These are phyloP conservation scores for Zenarchopterus dispar DNA, from an alignment of 2,797 vertebrate species.

Conservation along the genomic window DNA sequence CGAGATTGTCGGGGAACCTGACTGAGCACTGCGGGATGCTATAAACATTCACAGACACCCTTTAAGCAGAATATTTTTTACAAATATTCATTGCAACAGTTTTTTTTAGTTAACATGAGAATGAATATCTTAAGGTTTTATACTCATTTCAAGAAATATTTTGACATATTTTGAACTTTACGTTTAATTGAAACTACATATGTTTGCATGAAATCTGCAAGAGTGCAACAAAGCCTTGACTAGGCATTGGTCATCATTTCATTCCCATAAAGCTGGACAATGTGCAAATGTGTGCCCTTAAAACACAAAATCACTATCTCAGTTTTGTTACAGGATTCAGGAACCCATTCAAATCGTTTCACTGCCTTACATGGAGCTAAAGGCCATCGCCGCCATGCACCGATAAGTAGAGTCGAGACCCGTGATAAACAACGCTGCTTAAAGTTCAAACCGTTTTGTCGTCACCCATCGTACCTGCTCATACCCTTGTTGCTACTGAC, in stretches of 20 bases:
- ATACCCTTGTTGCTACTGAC: constrained; percentile 16
- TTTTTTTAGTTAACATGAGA: constrained; percentile 45
- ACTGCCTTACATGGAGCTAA: constrained; percentile 70
- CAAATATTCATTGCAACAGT: constrained; percentile 1
- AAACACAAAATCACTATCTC: too few species aligned
- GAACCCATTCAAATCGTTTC: constrained; percentile 31
- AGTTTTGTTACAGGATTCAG: neutral
- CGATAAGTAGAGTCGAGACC: neutral
- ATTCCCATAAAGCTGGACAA: neutral
- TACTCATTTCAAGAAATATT: constrained; percentile 31
- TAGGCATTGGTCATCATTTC: constrained; percentile 31
- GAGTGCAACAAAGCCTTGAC: constrained; percentile 40
- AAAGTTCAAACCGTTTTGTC: constrained; percentile 25
- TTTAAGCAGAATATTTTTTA: neutral
- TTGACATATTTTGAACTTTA: constrained; percentile 23
- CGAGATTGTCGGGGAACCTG: constrained; percentile 34
- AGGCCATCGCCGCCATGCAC: constrained; percentile 47
- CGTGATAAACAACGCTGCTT: constrained; percentile 36
- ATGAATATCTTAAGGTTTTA: constrained; percentile 33
- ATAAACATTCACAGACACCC: constrained; percentile 12
- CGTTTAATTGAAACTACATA: constrained; percentile 17
- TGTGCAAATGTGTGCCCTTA: neutral
- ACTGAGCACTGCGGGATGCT: constrained; percentile 16
- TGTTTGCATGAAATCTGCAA: constrained; percentile 23
- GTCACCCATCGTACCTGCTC: constrained; percentile 35